A percentile compares a stretch with the other conserved stretches of the same genome.
Conservation (phyloP, 2,113 vertebrate species). For the Lophius piscatorius region DNA sequence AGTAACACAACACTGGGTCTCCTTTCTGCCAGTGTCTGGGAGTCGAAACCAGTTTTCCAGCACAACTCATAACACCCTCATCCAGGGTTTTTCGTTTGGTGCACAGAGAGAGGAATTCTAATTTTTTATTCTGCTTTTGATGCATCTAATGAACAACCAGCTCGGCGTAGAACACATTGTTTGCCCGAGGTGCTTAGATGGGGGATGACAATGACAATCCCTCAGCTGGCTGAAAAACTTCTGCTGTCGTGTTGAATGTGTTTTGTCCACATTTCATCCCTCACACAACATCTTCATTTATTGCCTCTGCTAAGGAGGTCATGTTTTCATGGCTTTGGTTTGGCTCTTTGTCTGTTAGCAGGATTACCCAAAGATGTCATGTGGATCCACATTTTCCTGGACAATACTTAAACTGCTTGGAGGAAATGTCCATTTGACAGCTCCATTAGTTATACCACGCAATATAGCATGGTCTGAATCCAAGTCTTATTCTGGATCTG, state of each 20-base stretch:
- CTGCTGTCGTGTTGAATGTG: not conserved
- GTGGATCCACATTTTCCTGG: no score
- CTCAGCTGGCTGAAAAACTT: not conserved
- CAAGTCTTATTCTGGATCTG: no score
- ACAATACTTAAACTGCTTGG: no score
- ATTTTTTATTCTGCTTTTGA: conserved; percentile 9
- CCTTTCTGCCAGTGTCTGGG: conserved; percentile 16
- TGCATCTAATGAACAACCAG: conserved; percentile 21
- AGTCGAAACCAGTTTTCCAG: conserved; percentile 37
- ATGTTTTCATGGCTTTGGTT: not conserved
- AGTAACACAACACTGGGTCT: conserved; percentile 34
- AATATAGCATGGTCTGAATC: no score
- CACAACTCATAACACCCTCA: conserved; percentile 1
- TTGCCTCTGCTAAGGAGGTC: not conserved
- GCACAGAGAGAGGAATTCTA: conserved; percentile 8
- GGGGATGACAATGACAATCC: not conserved
- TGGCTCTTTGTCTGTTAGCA: not conserved
- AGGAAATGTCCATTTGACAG: no score
- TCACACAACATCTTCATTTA: not conserved
- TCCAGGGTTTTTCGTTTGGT: conserved; percentile 9
- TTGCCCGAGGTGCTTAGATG: conserved; percentile 20
- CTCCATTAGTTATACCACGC: no score
- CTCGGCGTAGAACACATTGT: conserved; percentile 1
- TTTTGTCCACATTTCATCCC: conserved; percentile 14
- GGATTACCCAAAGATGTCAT: not conserved